Percentiles rank a stretch among this genome's conserved stretches.
Conservation (phyloP, 2,113 vertebrate species). For the Brachyistius frenatus region DNA sequence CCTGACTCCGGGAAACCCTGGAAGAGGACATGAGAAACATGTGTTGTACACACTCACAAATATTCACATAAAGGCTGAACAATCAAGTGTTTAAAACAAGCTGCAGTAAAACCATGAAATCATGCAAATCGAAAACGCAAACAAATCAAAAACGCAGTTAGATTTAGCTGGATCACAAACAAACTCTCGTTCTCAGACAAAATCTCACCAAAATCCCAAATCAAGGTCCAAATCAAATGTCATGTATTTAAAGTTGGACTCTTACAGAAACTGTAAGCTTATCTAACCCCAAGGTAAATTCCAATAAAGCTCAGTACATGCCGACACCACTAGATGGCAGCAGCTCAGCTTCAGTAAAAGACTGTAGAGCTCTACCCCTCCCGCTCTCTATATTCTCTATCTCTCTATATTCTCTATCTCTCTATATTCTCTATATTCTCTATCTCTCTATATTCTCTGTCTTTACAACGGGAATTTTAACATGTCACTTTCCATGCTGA, state of each 20-base stretch:
- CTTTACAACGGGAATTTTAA: constrained; percentile 69
- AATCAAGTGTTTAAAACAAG: constrained; percentile 1
- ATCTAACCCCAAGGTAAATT: constrained; percentile 17
- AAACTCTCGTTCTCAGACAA: not conserved
- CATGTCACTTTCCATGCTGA: constrained; percentile 69
- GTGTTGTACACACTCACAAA: constrained; percentile 19
- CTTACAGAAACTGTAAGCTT: constrained; percentile 35
- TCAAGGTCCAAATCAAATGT: constrained; percentile 47
- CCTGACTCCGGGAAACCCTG: constrained; percentile 93
- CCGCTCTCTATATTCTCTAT: constrained; percentile 7
- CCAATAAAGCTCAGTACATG: not conserved
- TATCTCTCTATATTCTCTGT: not conserved
- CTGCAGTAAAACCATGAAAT: not conserved
- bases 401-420: not conserved
- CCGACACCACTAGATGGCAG: constrained; percentile 88
- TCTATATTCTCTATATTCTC: not conserved
- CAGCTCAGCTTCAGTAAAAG: constrained; percentile 82
- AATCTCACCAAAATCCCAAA: constrained; percentile 19
- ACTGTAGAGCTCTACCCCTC: not conserved
- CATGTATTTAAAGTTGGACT: constrained; percentile 34
- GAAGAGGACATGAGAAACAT: constrained; percentile 43
- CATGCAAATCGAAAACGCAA: not conserved
- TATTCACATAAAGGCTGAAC: not conserved
- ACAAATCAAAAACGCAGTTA: not conserved
- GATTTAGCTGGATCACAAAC: not conserved